Base-by-base conservation (phyloP, 2,797 vertebrate genomes). In the Anas capensis region DNA sequence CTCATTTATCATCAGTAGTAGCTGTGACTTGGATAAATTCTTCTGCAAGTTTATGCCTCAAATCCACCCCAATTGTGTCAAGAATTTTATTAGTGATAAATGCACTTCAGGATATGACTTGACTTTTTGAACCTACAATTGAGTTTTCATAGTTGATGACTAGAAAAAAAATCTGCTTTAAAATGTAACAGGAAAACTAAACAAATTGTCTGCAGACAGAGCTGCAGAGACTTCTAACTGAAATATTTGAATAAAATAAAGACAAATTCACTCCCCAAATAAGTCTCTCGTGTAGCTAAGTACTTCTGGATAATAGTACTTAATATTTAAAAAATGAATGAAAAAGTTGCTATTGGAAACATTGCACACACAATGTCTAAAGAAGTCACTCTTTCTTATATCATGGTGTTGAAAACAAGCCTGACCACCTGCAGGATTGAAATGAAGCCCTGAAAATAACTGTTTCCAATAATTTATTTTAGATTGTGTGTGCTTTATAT, bases 31-130 rank as follows among this genome's bases (percentile, higher is more conserved):
- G 5, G 33, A 86, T 26, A 48, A 94, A 53, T 88, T 90, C 29
- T 65, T 65, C 44, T 86, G 8, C 29, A 71, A 86, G 42, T 84
- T 93, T 92, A 66, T 78, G 34, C 51, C 23, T 92, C 27, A 88
- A 60, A 70, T 68, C 17, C 70, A 70, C 11, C 4, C 31, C 8
- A 19, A 38, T 46, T 57, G 11, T 56, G 38, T 70, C 44, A 82
- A 90, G 48, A 82, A 46, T 90, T 88, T 88, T 82, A 40, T 79
- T 94, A 86, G 36, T 73, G 85, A 86, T 86, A 78, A 91, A 92
- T 86, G 53, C 16, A 49, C 62, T 82, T 60, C 77, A 49, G 86
- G 36, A 54, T 60, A 36, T 46, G 24, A 48, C 36, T 76, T 87
- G 61, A 69, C 58, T 83, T 54, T 82, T 82, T 93, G 81, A 95